Evolutionary conservation across 2,797 vertebrate species (phyloP).

Genomic region (Parotocinclus haroldoi): DNA sequence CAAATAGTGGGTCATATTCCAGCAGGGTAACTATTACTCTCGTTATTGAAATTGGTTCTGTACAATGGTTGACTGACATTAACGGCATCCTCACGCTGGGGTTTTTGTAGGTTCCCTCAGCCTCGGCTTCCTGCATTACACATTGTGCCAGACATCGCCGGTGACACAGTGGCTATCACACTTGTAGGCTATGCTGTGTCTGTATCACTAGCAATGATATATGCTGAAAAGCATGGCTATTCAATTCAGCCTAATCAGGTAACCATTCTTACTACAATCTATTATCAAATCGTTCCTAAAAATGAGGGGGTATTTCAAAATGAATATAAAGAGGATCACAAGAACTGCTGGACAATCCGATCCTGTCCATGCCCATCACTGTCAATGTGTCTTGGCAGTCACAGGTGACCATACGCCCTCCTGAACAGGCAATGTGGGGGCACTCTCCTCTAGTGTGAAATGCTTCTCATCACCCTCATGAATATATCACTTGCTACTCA

Average conservation of each 20-base stretch:
- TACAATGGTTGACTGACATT: too few relatives aligned
- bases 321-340: too few relatives aligned
- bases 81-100: too few relatives aligned
- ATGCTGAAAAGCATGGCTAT: constrained; percentile 88
- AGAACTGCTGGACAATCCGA: too few relatives aligned
- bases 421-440: too few relatives aligned
- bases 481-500: too few relatives aligned
- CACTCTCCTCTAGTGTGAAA: too few relatives aligned
- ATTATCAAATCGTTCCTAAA: neutral
- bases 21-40: constrained; percentile 71
- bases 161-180: constrained; percentile 83
- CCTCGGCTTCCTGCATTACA: constrained; percentile 76
- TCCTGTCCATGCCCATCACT: too few relatives aligned
- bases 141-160: constrained; percentile 77
- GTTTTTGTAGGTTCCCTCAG: constrained; percentile 73
- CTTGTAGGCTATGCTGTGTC: constrained; percentile 88
- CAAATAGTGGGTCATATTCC: constrained; percentile 88
- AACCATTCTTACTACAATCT: constrained; percentile 4
- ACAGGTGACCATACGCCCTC: too few relatives aligned
- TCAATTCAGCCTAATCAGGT: constrained; percentile 91
- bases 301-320: neutral
- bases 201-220: constrained; percentile 88
- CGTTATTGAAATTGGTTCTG: too few relatives aligned
- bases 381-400: too few relatives aligned
- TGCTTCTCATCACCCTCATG: too few relatives aligned